Percentiles rank a stretch among this genome's conserved stretches.
These are phyloP conservation scores for Augochlora pura DNA, from an alignment of 1,140 invertebrate species.

Conservation along the genomic window DNA sequence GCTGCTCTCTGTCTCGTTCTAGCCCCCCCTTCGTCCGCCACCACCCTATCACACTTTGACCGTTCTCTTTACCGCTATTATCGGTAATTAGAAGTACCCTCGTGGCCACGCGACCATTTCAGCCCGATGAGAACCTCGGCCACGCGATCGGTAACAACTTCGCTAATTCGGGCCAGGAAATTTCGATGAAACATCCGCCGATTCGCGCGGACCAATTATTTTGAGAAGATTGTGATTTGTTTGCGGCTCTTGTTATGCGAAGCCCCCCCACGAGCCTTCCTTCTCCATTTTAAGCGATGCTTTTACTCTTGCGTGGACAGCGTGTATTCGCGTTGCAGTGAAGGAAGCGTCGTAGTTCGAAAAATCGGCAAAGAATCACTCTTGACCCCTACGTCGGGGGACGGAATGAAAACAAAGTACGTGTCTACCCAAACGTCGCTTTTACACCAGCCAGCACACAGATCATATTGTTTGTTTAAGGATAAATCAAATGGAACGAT, in stretches of 20 bases:
- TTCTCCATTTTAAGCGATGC: no score
- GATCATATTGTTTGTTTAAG: not conserved
- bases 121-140: conserved; percentile 41
- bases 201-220: conserved; percentile 13
- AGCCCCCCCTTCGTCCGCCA: no score
- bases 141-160: conserved; percentile 51
- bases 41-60: conserved; percentile 25
- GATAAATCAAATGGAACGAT: not conserved
- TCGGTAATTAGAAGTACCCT: conserved; percentile 79
- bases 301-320: no score
- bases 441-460: not conserved
- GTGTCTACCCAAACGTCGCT: not conserved
- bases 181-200: not conserved
- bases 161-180: conserved; percentile 49
- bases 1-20: no score
- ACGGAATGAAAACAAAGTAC: not conserved
- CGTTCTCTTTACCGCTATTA: conserved; percentile 72
- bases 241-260: not conserved
- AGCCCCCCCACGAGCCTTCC: no score
- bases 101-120: conserved; percentile 76
- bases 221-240: conserved; percentile 21
- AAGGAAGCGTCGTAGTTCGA: no score
- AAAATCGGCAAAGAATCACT: not conserved
- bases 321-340: no score
- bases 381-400: not conserved